These are phyloP conservation scores for Kradibia gibbosae DNA, from an alignment of 1,140 invertebrate species.

Conservation along the genomic window DNA sequence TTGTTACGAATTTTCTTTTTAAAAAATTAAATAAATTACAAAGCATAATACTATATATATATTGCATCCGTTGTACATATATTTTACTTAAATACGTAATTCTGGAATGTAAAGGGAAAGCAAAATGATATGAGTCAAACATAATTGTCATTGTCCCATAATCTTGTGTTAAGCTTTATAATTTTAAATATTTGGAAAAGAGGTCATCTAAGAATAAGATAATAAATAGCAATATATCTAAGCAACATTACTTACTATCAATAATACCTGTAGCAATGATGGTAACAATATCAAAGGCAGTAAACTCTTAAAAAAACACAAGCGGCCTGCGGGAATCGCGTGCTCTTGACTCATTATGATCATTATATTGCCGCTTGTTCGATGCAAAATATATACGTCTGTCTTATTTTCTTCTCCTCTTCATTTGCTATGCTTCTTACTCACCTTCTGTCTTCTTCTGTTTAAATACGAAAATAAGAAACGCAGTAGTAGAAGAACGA, in stretches of 20 bases:
- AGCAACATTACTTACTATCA: no score
- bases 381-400: background rate
- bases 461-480: constrained; percentile 22
- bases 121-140: background rate
- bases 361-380: constrained; percentile 41
- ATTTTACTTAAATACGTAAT: background rate
- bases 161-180: background rate
- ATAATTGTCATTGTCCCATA: background rate
- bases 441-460: background rate
- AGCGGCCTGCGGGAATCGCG: constrained; percentile 37
- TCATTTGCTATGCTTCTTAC: background rate
- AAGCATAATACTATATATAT: no score
- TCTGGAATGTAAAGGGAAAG: background rate
- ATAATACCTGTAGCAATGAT: background rate
- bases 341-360: constrained; percentile 45
- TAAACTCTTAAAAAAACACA: background rate
- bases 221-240: background rate
- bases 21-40: no score
- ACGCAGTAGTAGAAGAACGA: background rate
- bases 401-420: background rate
- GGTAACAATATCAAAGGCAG: background rate
- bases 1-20: no score
- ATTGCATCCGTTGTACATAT: no score
- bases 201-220: background rate
- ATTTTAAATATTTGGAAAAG: background rate